phyloP scores from a whole-genome alignment of 1,140 invertebrate genomes.

The Mercenaria mercenaria region DNA sequence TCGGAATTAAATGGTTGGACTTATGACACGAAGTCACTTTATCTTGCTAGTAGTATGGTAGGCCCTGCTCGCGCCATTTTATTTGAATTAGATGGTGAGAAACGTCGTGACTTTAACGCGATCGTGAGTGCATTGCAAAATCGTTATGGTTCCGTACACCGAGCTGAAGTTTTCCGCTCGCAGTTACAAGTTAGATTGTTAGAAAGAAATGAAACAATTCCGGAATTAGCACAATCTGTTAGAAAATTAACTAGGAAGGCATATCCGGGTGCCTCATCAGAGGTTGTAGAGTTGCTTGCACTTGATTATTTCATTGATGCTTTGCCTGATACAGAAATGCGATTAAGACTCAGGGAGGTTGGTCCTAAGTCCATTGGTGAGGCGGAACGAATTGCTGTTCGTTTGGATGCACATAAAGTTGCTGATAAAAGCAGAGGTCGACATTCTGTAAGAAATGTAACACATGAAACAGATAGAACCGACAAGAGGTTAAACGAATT shows the following conservation, averaged over 20 bases:
- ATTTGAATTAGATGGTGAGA: background rate
- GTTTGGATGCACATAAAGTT: slow-evolving; percentile 38
- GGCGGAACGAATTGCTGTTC: slow-evolving; percentile 52
- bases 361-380: slow-evolving; percentile 27
- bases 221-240: slow-evolving; percentile 33
- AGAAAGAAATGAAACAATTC: slow-evolving; percentile 14
- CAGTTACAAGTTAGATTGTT: background rate
- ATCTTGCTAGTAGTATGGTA: slow-evolving; percentile 43
- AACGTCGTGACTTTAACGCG: background rate
- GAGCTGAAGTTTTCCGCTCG: slow-evolving; percentile 1
- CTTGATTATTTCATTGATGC: slow-evolving; percentile 51
- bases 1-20: slow-evolving; percentile 59
- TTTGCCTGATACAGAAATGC: slow-evolving; percentile 30
- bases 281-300: slow-evolving; percentile 36
- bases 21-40: slow-evolving; percentile 48
- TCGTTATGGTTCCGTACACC: slow-evolving; percentile 4
- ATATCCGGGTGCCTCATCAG: background rate
- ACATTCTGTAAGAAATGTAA: background rate
- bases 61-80: background rate
- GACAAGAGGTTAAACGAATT: background rate
- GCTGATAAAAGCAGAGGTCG: slow-evolving; percentile 30
- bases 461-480: background rate
- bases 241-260: slow-evolving; percentile 48
- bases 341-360: slow-evolving; percentile 33
- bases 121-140: background rate